Conservation (phyloP, 2,888 invertebrate species). For the Hymenopus coronatus region DNA sequence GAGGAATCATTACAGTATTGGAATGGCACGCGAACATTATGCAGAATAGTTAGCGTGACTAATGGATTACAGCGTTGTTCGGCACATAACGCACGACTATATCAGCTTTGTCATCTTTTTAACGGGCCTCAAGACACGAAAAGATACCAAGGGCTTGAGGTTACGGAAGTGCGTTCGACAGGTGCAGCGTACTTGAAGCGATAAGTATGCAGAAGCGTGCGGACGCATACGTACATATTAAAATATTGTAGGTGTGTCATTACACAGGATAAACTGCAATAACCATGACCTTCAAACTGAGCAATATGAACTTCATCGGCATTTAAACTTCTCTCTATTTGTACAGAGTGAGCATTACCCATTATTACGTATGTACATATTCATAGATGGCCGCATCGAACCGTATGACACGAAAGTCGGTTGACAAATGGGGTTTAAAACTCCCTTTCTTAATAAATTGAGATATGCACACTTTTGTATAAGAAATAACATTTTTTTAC, state of each 20-base stretch:
- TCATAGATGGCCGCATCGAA: no score
- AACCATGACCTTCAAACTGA: neutral
- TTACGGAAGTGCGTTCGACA: neutral
- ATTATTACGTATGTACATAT: no score
- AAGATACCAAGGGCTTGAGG: neutral
- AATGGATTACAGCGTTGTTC: slow-evolving; percentile 5
- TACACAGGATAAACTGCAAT: neutral
- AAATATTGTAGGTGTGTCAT: neutral
- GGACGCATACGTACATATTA: neutral
- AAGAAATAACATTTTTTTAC: no score
- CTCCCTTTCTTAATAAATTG: no score
- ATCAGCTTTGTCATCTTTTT: neutral
- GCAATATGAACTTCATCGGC: neutral
- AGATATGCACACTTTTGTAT: no score
- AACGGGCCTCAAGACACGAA: neutral
- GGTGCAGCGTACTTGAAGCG: neutral
- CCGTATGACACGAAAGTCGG: no score
- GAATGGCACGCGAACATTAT: slow-evolving; percentile 6
- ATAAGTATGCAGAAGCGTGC: neutral
- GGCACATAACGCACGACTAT: slow-evolving; percentile 1
- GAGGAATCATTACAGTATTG: neutral
- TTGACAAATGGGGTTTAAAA: no score
- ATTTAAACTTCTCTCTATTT: no score
- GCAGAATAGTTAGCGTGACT: slow-evolving; percentile 1
- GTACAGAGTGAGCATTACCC: no score